phyloP scores from a whole-genome alignment of 2,888 invertebrate species.

The Cryptus viduatorius region DNA sequence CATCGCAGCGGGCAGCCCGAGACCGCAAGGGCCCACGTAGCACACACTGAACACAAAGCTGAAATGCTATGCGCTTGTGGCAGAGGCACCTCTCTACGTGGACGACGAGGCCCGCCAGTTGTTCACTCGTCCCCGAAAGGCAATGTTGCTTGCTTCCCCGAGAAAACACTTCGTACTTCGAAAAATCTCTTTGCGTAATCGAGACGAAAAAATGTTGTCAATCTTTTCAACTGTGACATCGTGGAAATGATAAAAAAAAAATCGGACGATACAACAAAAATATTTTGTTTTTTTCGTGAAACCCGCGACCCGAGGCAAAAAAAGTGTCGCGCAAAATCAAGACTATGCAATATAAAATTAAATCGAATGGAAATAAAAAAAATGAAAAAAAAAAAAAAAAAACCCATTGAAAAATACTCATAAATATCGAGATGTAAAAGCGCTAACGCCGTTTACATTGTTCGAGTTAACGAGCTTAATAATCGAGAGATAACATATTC shows the following conservation, averaged over 20 bases:
- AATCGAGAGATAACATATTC: no score
- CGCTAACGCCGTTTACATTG: no score
- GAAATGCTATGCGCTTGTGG: constrained; percentile 12
- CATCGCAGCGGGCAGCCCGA: constrained; percentile 80
- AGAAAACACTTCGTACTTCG: not conserved
- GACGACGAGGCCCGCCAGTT: constrained; percentile 73
- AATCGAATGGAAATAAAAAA: no score
- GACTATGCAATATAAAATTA: no score
- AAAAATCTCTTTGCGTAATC: not conserved
- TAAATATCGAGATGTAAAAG: no score
- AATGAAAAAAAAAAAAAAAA: not conserved
- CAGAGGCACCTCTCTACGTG: constrained; percentile 39
- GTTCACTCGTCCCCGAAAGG: constrained; percentile 79
- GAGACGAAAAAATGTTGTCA: not conserved
- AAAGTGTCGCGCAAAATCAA: no score
- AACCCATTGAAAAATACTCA: not conserved
- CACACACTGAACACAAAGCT: constrained; percentile 3
- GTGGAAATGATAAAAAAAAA: no score
- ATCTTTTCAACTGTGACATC: not conserved
- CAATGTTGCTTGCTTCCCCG: constrained; percentile 72
- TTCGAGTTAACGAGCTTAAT: no score
- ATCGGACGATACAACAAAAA: no score
- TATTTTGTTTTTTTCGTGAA: no score
- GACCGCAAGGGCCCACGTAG: constrained; percentile 23
- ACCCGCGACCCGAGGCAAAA: no score